These are phyloP conservation scores for Meda fulgida DNA, from an alignment of 2,797 vertebrate species.

Conservation along the genomic window DNA sequence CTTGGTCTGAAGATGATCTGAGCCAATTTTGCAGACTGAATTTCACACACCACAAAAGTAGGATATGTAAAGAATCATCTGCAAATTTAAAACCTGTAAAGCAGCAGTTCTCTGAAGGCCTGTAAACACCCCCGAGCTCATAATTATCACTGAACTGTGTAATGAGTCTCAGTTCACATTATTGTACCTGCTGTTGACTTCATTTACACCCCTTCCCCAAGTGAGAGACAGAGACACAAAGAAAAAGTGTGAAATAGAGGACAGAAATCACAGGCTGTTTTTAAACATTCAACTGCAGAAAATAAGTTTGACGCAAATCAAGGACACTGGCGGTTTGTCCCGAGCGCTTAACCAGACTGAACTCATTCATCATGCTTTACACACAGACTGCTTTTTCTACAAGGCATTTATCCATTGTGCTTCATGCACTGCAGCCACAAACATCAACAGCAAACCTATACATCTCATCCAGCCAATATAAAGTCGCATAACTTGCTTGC, in stretches of 20 bases:
- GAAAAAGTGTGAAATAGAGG: slow-evolving; percentile 60
- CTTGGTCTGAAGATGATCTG: not conserved
- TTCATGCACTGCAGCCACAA: not conserved
- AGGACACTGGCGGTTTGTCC: not conserved
- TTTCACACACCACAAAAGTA: slow-evolving; percentile 5
- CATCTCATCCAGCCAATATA: not conserved
- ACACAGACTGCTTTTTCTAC: not conserved
- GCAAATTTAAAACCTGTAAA: slow-evolving; percentile 39
- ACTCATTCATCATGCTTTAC: not conserved
- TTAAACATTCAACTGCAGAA: not conserved
- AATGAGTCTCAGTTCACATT: slow-evolving; percentile 48
- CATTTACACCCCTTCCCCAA: slow-evolving; percentile 78
- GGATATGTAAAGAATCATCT: slow-evolving; percentile 28
- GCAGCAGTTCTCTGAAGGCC: slow-evolving; percentile 9
- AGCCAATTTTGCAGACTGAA: not conserved
- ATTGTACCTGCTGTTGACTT: slow-evolving; percentile 69
- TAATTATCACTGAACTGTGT: slow-evolving; percentile 66
- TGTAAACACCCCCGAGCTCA: slow-evolving; percentile 53
- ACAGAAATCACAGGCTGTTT: slow-evolving; percentile 20
- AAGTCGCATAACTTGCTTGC: not conserved
- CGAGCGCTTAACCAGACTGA: not conserved
- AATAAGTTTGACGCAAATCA: not conserved
- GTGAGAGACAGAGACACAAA: slow-evolving; percentile 55
- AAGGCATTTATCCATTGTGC: not conserved
- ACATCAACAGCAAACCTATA: not conserved